Evolutionary conservation across 2,888 invertebrate genomes (phyloP).

Genomic region (Synergus itoensis): DNA sequence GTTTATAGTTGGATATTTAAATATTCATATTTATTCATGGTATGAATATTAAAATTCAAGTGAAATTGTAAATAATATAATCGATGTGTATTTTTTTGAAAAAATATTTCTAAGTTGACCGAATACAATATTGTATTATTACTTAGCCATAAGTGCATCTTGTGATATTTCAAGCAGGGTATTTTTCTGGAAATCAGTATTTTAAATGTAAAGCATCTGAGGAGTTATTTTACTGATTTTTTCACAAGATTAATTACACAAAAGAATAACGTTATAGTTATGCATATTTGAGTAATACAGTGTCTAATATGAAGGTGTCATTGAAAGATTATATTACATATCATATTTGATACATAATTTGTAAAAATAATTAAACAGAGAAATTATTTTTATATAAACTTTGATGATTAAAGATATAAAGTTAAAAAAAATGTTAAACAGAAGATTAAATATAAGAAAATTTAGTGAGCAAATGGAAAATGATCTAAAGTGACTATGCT

Average conservation of each 20-base stretch:
- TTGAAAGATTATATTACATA: background rate
- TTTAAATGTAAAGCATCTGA: background rate
- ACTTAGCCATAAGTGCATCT: background rate
- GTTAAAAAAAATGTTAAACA: background rate
- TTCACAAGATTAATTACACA: background rate
- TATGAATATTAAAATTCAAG: background rate
- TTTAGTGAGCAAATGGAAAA: background rate
- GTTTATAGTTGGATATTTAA: background rate
- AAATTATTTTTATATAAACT: background rate
- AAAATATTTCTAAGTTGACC: background rate
- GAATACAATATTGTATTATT: conserved; percentile 19
- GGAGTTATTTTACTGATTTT: background rate
- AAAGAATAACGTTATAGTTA: background rate
- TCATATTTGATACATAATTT: background rate
- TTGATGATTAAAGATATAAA: background rate
- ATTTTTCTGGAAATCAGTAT: conserved; percentile 23
- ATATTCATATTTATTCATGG: background rate
- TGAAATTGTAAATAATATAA: background rate
- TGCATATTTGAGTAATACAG: background rate
- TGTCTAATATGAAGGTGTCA: background rate
- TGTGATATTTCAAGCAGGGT: conserved; percentile 32
- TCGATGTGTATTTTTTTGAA: background rate
- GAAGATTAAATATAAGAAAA: background rate
- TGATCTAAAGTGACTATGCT: background rate
- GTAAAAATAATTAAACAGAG: background rate